Percentiles rank a stretch among this genome's conserved stretches.
These are phyloP conservation scores for Pheucticus melanocephalus DNA, from an alignment of 2,113 vertebrate species.

Conservation along the genomic window DNA sequence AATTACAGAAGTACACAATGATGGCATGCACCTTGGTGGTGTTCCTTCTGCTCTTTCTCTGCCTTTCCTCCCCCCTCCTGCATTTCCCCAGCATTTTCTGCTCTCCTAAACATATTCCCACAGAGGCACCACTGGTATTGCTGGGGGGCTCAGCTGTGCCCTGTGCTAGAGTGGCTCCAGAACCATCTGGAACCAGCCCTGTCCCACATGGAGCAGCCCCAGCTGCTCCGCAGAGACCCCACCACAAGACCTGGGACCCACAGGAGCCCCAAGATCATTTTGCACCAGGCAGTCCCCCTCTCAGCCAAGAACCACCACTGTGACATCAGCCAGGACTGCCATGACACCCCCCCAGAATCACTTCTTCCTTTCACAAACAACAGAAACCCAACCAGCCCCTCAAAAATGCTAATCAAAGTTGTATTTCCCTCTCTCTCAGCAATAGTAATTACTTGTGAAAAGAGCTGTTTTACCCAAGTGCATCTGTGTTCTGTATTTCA, in stretches of 20 bases:
- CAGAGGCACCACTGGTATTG: rapidly evolving
- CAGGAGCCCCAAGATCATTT: background rate
- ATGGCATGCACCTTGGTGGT: rapidly evolving
- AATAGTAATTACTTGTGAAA: background rate
- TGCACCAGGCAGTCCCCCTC: rapidly evolving
- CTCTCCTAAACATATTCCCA: background rate
- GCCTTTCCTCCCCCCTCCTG: background rate
- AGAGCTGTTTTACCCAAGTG: background rate
- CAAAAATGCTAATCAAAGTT: background rate
- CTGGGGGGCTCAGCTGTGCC: background rate
- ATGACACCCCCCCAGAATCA: background rate
- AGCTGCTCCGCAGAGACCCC: background rate
- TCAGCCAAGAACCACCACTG: rapidly evolving
- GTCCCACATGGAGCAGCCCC: background rate
- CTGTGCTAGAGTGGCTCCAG: background rate
- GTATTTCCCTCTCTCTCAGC: background rate
- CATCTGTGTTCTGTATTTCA: background rate
- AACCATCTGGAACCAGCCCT: background rate
- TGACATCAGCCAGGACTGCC: background rate
- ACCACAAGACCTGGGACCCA: background rate
- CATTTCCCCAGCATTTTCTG: background rate
- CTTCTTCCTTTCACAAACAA: background rate
- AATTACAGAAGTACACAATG: background rate
- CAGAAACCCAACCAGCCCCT: background rate
- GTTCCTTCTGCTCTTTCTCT: background rate